Evolutionary conservation across 2,113 vertebrate genomes (phyloP).

Genomic region (Salvelinus namaycush): DNA sequence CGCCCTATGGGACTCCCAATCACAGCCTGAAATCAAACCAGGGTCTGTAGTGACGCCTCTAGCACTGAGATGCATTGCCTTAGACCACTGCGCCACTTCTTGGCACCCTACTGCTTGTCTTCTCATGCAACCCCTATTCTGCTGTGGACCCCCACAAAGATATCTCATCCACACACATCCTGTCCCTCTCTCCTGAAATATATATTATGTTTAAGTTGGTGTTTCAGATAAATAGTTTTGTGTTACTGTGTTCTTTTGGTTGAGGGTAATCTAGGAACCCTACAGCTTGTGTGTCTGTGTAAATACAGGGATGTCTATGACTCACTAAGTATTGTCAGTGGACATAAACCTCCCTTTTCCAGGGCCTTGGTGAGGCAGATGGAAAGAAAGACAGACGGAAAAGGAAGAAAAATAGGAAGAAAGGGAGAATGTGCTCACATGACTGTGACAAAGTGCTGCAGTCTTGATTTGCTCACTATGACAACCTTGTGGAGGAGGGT

Average conservation of each 20-base stretch:
- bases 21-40: no score
- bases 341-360: conserved; percentile 52
- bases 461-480: conserved; percentile 71
- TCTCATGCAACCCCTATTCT: background rate
- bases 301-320: conserved; percentile 39
- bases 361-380: conserved; percentile 45
- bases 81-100: no score
- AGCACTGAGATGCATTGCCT: no score
- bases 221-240: no score
- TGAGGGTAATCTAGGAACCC: conserved; percentile 19
- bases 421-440: conserved; percentile 62
- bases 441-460: conserved; percentile 68
- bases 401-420: conserved; percentile 61
- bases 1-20: no score
- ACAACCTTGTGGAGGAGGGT: conserved; percentile 56
- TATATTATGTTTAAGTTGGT: conserved; percentile 15
- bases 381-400: conserved; percentile 52
- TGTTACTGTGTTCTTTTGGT: conserved; percentile 1
- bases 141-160: background rate
- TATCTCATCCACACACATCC: background rate
- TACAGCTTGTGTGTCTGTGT: conserved; percentile 36
- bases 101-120: background rate
- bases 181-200: conserved; percentile 6
- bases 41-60: no score
- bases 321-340: conserved; percentile 40